Evolutionary conservation across 2,888 invertebrate species (phyloP).

Genomic region (Junonia oenone): DNA sequence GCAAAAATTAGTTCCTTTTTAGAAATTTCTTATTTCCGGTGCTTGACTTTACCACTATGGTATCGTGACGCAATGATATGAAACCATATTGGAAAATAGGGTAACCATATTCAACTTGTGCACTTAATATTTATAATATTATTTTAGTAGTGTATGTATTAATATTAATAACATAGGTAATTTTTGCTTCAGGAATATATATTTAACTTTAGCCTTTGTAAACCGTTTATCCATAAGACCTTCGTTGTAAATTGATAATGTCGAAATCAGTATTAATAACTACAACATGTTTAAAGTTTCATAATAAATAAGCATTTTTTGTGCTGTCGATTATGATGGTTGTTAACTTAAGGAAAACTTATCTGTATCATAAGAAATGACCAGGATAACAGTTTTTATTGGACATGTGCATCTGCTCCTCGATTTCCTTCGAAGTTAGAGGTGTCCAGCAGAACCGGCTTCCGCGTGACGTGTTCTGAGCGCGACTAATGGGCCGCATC

Average conservation of each 20-base stretch:
- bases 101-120: neutral
- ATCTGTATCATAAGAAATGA: neutral
- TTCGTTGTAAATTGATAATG: neutral
- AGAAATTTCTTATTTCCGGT: conserved; percentile 12
- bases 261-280: too few species aligned
- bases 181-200: neutral
- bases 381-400: conserved; percentile 6
- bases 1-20: conserved; percentile 10
- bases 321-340: neutral
- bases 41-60: conserved; percentile 10
- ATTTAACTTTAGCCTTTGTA: neutral
- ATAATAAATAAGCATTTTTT: neutral
- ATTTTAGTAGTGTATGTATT: too few species aligned
- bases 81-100: conserved; percentile 8
- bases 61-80: conserved; percentile 15
- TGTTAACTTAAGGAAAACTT: conserved; percentile 11
- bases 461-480: conserved; percentile 68
- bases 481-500: conserved; percentile 61
- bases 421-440: conserved; percentile 60
- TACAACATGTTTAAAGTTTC: too few species aligned
- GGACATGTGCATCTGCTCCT: conserved; percentile 23
- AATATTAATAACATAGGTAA: neutral
- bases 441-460: conserved; percentile 68
- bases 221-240: neutral
- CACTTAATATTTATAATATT: neutral